These are phyloP conservation scores for Drosophila kanapiae DNA, from an alignment of 1,140 invertebrate species.

Conservation along the genomic window DNA sequence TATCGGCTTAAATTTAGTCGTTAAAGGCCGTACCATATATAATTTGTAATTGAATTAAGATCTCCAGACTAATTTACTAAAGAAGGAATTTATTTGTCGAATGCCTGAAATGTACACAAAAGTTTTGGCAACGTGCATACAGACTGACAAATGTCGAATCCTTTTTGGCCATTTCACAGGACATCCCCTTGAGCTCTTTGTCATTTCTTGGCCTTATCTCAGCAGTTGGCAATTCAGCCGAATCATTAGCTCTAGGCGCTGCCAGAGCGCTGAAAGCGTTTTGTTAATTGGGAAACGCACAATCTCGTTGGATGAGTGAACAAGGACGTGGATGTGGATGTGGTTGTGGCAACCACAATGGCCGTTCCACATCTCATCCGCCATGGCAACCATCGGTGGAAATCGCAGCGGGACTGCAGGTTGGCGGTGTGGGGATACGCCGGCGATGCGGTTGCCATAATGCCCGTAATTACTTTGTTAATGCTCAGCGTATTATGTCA, in stretches of 20 bases:
- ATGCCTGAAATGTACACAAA: not conserved
- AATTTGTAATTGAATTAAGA: not conserved
- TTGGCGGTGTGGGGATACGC: slow-evolving; percentile 14
- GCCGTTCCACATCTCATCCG: slow-evolving; percentile 12
- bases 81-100: not conserved
- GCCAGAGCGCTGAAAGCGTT: slow-evolving; percentile 11
- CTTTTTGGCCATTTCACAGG: slow-evolving; percentile 13
- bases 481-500: slow-evolving; percentile 71
- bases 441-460: slow-evolving; percentile 68
- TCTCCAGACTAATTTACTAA: too few relatives aligned
- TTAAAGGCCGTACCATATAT: too few relatives aligned
- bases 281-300: slow-evolving; percentile 34
- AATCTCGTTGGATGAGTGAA: slow-evolving; percentile 13
- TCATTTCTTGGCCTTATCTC: slow-evolving; percentile 20
- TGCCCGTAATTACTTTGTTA: slow-evolving; percentile 80
- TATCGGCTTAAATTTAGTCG: too few relatives aligned
- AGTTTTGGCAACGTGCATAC: not conserved
- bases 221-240: slow-evolving; percentile 1
- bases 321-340: slow-evolving; percentile 10
- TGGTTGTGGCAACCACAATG: slow-evolving; percentile 30
- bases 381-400: slow-evolving; percentile 37
- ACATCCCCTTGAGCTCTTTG: not conserved
- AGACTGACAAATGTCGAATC: slow-evolving; percentile 25
- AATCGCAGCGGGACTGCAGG: slow-evolving; percentile 50
- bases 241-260: slow-evolving; percentile 13